phyloP scores from a whole-genome alignment of 2,797 vertebrate genomes.

The Ptychobarbus kaznakovi region DNA sequence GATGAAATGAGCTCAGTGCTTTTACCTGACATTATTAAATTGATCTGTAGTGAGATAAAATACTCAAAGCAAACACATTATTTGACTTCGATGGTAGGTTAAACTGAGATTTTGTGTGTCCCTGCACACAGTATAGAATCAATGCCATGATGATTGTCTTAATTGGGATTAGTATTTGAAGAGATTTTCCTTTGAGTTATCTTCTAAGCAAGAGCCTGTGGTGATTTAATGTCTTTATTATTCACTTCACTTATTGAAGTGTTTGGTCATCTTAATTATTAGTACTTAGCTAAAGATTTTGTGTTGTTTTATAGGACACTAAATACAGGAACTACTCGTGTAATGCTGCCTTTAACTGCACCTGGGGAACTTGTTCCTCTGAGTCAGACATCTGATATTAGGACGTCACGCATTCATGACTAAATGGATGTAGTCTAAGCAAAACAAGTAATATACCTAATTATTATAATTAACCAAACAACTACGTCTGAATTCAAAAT shows the following conservation, averaged over 20 bases:
- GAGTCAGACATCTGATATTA: background rate
- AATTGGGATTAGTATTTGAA: slow-evolving; percentile 25
- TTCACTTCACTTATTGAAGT: background rate
- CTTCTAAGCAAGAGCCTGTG: background rate
- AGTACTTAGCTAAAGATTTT: background rate
- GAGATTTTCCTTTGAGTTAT: slow-evolving; percentile 9
- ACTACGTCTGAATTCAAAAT: background rate
- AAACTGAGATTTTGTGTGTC: background rate
- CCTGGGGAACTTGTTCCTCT: background rate
- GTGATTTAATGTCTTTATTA: background rate
- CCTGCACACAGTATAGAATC: background rate
- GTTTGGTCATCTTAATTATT: background rate
- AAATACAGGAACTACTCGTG: background rate
- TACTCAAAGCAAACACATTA: background rate
- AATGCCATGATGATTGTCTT: slow-evolving; percentile 18
- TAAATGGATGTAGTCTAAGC: no score
- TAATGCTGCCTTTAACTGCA: background rate
- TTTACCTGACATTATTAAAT: background rate
- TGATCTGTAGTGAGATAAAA: background rate
- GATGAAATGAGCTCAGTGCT: background rate
- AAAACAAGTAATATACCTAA: background rate
- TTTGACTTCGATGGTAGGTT: background rate
- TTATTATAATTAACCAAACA: background rate
- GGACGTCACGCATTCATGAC: background rate
- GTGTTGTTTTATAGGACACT: background rate